phyloP scores from a whole-genome alignment of 2,888 invertebrate genomes.

The Mesorhabditis spiculigera region DNA sequence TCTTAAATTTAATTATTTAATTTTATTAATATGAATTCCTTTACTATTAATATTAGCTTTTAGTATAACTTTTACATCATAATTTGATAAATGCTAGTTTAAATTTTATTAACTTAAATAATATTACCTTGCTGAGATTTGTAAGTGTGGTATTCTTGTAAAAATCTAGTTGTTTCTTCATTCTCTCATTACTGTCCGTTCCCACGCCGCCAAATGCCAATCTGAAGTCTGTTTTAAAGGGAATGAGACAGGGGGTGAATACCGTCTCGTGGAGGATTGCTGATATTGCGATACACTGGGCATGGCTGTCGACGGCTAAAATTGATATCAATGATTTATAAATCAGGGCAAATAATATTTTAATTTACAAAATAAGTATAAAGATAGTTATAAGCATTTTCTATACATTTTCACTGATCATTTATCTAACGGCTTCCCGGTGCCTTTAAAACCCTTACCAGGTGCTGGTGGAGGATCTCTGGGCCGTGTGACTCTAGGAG shows the following conservation, averaged over 20 bases:
- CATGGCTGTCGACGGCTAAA: conserved; percentile 4
- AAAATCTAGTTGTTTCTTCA: conserved; percentile 43
- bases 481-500: neutral
- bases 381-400: no score
- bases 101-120: no score
- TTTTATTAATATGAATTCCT: no score
- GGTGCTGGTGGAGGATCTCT: no score
- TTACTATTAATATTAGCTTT: no score
- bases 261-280: conserved; percentile 23
- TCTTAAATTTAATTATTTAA: no score
- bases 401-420: no score
- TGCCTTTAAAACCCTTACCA: no score
- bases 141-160: conserved; percentile 51
- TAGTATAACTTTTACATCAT: no score
- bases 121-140: conserved; percentile 20
- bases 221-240: conserved; percentile 22
- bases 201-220: conserved; percentile 40
- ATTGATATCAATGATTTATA: no score
- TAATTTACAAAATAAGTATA: neutral
- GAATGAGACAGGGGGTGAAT: neutral
- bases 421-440: no score
- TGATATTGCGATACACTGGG: conserved; percentile 14
- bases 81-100: no score
- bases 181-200: conserved; percentile 25
- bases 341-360: neutral